Base-by-base conservation (phyloP, 2,113 vertebrate species). In the Saccopteryx bilineata region DNA sequence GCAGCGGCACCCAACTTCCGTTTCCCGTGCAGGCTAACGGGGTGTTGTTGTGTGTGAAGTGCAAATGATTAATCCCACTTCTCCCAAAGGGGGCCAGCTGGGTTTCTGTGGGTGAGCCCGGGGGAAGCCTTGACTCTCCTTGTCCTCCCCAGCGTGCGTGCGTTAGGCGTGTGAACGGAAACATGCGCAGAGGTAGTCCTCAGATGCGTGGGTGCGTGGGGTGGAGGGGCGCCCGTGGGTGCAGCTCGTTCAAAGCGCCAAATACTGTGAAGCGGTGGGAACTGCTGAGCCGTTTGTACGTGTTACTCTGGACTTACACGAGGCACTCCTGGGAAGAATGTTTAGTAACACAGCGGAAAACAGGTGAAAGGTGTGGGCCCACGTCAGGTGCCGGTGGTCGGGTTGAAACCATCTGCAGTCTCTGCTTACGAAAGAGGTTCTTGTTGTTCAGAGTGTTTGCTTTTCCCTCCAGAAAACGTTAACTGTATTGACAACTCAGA, bases 61-160 rank as follows among this genome's bases (percentile, higher is more conserved):
- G 56, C 89, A 79, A 71, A 80, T 85, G n/a, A 94, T 96, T 91
- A 78, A 78, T 97, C 83, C 65, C 13, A 7, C 58, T 26, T 48
- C 74, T 80, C 65, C 93, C 39, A 39, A 78, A 78, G 61, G 78
- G 52, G n/a, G 3, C 15, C 31, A 5, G 14, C 33, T 93, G 89
- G 69, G 50, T 89, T 75, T 95, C 79, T 68, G 69, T 69, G 21
- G 54, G 9, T 2, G 46, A 86, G 69, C 54, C 71, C 9, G 39
- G 86, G 68, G 79, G 76, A 69, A 84, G 21, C 46, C 48, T 31
- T 65, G 46, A 1, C 50, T 26, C 48, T 58, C 74, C 46, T 83
- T 79, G 48, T 31, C 56, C 68, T 60, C 48, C 58, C 48, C 58
- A 33, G 52, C 1, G 11, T 86, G 63, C 69, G 95, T 75, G 75